Evolutionary conservation across 2,113 vertebrate genomes (phyloP).

Genomic region (Grus americana): DNA sequence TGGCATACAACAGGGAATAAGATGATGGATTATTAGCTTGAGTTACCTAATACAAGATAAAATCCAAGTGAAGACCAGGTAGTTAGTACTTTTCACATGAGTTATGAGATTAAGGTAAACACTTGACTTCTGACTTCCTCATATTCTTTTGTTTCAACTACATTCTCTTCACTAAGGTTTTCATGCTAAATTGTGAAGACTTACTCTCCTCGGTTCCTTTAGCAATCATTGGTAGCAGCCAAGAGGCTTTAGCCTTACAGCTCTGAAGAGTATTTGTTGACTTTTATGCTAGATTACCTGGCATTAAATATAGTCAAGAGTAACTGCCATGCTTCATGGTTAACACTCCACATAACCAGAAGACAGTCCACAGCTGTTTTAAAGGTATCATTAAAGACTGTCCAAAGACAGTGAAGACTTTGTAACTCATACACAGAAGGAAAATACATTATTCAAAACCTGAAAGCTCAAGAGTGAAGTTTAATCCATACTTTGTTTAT

Average conservation of each 20-base stretch:
- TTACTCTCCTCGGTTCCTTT: background rate
- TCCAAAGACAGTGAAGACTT: background rate
- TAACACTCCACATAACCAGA: background rate
- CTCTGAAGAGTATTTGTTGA: background rate
- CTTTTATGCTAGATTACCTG: background rate
- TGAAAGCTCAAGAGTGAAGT: background rate
- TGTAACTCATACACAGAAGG: background rate
- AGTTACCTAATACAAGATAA: slow-evolving; percentile 6
- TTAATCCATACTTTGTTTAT: background rate
- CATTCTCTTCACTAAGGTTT: background rate
- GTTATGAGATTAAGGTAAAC: slow-evolving; percentile 24
- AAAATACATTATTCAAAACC: background rate
- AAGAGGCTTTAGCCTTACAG: background rate
- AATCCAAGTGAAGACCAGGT: slow-evolving; percentile 9
- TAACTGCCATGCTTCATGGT: background rate
- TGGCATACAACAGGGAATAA: background rate
- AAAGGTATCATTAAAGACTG: background rate
- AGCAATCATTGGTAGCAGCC: background rate
- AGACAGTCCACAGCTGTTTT: background rate
- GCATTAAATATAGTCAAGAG: background rate
- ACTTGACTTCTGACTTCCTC: slow-evolving; percentile 1
- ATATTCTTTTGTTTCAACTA: background rate
- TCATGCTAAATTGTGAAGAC: background rate
- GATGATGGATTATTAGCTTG: background rate
- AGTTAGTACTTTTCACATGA: background rate